phyloP scores from a whole-genome alignment of 2,888 invertebrate species.

The Philereme vetulata region DNA sequence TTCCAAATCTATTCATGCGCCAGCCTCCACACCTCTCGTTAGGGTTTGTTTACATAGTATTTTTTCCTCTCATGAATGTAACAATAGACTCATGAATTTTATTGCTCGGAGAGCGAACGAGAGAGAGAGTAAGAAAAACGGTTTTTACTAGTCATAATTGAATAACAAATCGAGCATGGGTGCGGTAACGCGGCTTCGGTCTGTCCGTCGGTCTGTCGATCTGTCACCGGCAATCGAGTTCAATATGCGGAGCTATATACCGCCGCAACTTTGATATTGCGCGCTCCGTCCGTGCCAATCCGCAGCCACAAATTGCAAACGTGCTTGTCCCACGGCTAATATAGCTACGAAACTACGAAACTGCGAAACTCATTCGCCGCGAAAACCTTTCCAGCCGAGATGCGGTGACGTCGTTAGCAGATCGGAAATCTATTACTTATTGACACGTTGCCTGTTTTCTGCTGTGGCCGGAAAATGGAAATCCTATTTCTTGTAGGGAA shows the following conservation, averaged over 20 bases:
- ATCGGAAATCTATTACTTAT: constrained; percentile 43
- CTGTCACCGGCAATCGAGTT: constrained; percentile 47
- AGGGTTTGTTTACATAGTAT: constrained; percentile 43
- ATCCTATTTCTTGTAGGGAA: constrained; percentile 36
- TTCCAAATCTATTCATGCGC: constrained; percentile 20
- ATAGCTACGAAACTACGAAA: constrained; percentile 41
- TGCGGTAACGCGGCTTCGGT: constrained; percentile 39
- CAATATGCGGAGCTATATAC: constrained; percentile 47
- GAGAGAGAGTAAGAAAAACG: constrained; percentile 39
- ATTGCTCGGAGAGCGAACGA: constrained; percentile 45
- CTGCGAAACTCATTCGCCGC: constrained; percentile 44
- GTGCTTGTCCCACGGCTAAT: constrained; percentile 56
- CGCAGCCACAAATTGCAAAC: constrained; percentile 63
- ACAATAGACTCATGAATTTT: constrained; percentile 62
- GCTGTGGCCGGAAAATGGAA: constrained; percentile 35
- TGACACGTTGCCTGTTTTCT: constrained; percentile 38
- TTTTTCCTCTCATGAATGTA: constrained; percentile 59
- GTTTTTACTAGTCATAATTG: constrained; percentile 53
- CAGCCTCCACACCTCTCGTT: constrained; percentile 33
- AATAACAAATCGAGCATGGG: constrained; percentile 48
- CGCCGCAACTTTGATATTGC: constrained; percentile 58
- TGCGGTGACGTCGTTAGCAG: constrained; percentile 39
- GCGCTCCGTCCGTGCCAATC: constrained; percentile 61
- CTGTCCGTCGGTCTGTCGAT: constrained; percentile 32
- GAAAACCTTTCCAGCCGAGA: constrained; percentile 35